Evolutionary conservation across 64 coral and sea anemone genomes (phyloP), one percentile per base, ranked within the genome.

Genomic region (Trachythela sp.): DNA sequence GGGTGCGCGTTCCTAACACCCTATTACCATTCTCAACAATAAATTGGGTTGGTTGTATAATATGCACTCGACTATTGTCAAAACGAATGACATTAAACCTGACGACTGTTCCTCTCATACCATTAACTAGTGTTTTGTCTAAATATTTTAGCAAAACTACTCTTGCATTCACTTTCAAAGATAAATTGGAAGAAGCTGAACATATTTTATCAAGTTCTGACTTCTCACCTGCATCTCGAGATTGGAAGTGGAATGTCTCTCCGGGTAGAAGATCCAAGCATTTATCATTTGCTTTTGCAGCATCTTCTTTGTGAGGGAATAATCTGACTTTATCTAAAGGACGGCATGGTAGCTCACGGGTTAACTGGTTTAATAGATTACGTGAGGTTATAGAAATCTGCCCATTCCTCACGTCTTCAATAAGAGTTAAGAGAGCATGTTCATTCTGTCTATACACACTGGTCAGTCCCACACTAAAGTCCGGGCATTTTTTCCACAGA

Each of bases 101-200:
- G n/a, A 35, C n/a, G n/a, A 88, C 86, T 58, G 50, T 58, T 24
- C 86, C 86, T 67, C 50, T 52, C 38, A 88, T 29, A n/a, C 86
- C 54, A 54, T 88, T 88, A 9, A 88, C 86, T 10, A 88, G 35
- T 36, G 48, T 39, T 36, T 39, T 40, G 33, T 40, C 54, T 0
- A 88, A 14, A 54, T 88, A 67, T n/a, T 88, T 88, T n/a, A 88
- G 54, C 34, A 88, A 67, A 20, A 88, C 86, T 17, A 88, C 86
- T 88, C 56, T 34, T 67, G 32, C 51, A 14, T 54, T 59, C 14
- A 67, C 31, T 38, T 88, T 88, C 54, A 88, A 39, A 9, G 38
- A 54, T 29, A 88, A 37, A 35, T 33, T 32, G 17, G n/a, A 35
- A 13, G 51, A 26, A 15, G 50, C 86, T 22, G 56, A n/a, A 88